A percentile compares a stretch with the other conserved stretches of the same genome.
Evolutionary conservation across 2,113 vertebrate species (phyloP).

Genomic region (Stigmatopora argus): DNA sequence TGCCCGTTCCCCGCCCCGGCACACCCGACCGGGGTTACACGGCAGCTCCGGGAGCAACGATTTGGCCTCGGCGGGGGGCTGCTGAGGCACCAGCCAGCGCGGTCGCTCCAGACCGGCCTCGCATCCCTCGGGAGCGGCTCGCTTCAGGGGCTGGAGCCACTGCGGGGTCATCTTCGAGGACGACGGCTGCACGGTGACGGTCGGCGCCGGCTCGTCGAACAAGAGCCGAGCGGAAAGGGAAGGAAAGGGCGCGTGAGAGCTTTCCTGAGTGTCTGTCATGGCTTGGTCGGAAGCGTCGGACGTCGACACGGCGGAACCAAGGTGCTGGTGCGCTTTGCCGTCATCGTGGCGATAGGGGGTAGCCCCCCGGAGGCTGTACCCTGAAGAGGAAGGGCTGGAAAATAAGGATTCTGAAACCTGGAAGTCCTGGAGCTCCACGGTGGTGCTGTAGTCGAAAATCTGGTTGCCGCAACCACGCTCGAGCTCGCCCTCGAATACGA

Average conservation of each 20-base stretch:
- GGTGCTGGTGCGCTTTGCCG: slow-evolving; percentile 28
- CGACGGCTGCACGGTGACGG: slow-evolving; percentile 66
- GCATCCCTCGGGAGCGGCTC: slow-evolving; percentile 43
- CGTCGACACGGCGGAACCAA: slow-evolving; percentile 6
- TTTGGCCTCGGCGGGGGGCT: slow-evolving; percentile 40
- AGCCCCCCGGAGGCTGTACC: slow-evolving; percentile 54
- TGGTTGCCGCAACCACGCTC: slow-evolving; percentile 77
- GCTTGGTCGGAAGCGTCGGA: slow-evolving; percentile 25
- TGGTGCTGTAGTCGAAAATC: slow-evolving; percentile 71
- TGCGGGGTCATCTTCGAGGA: slow-evolving; percentile 65
- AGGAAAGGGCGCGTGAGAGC: slow-evolving; percentile 20
- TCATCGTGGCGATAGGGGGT: slow-evolving; percentile 49
- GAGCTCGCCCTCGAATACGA: slow-evolving; percentile 83
- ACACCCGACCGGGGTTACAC: slow-evolving; percentile 58
- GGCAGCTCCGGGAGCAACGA: slow-evolving; percentile 52
- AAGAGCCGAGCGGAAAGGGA: slow-evolving; percentile 24
- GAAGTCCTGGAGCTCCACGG: slow-evolving; percentile 66
- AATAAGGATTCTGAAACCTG: slow-evolving; percentile 53
- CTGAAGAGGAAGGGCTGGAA: slow-evolving; percentile 59
- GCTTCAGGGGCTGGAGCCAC: slow-evolving; percentile 75
- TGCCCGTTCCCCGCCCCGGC: slow-evolving; percentile 37
- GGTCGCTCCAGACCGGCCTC: slow-evolving; percentile 57
- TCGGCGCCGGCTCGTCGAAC: slow-evolving; percentile 53
- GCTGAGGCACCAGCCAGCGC: slow-evolving; percentile 73
- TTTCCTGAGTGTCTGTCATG: slow-evolving; percentile 57